Conservation (phyloP, 2,888 invertebrate genomes). For the Trichogramma evanescens region DNA sequence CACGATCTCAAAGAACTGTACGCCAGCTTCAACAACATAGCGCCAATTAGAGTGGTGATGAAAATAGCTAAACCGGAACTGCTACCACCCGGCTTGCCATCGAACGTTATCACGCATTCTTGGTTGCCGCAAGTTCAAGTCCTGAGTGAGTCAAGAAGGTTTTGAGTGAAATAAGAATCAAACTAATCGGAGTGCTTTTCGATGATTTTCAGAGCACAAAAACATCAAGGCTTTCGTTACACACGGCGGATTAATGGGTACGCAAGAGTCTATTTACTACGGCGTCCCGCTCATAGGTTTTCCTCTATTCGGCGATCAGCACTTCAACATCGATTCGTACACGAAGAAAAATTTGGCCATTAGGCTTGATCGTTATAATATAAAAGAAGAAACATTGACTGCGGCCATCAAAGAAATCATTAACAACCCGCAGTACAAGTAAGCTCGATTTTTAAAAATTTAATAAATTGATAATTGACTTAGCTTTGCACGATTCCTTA, state of each 20-base stretch:
- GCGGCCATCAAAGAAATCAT: slow-evolving; percentile 41
- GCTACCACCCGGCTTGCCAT: slow-evolving; percentile 34
- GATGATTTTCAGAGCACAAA: slow-evolving; percentile 27
- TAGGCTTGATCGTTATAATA: slow-evolving; percentile 17
- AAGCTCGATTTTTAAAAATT: neutral
- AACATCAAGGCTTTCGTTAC: slow-evolving; percentile 33
- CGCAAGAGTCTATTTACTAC: slow-evolving; percentile 30
- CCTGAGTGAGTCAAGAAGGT: slow-evolving; percentile 26
- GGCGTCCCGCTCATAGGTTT: slow-evolving; percentile 34
- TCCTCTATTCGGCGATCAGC: slow-evolving; percentile 35
- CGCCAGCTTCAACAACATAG: slow-evolving; percentile 32
- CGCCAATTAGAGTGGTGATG: slow-evolving; percentile 36
- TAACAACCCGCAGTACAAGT: slow-evolving; percentile 42
- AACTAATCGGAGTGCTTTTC: no score
- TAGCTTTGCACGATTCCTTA: no score
- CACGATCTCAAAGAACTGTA: slow-evolving; percentile 29
- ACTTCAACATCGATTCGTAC: slow-evolving; percentile 29
- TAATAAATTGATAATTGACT: neutral
- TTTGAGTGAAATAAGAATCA: no score
- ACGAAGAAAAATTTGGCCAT: slow-evolving; percentile 29
- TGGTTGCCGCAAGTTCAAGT: slow-evolving; percentile 37
- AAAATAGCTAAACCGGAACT: slow-evolving; percentile 34
- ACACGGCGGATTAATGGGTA: slow-evolving; percentile 34
- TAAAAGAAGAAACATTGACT: slow-evolving; percentile 42
- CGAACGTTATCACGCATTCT: slow-evolving; percentile 35